Percentiles rank a stretch among this genome's conserved stretches.
Conservation (phyloP, 2,888 invertebrate species). For the Drosophila multiciliata region DNA sequence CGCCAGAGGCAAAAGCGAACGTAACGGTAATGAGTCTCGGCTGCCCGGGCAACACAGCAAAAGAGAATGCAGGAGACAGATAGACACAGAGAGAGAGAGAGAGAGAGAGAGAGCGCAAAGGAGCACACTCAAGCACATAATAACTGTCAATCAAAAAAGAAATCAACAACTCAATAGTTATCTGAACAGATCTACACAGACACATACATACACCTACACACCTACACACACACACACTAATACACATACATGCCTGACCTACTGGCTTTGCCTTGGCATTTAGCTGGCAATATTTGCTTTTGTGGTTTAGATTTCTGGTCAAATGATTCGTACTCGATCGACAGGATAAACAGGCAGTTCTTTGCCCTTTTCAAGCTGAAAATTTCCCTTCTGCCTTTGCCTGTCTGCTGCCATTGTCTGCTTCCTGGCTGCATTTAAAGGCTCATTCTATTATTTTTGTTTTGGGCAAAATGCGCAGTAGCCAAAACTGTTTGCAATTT, state of each 20-base stretch:
- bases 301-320: constrained; percentile 82
- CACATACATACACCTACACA: constrained; percentile 34
- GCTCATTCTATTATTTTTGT: constrained; percentile 43
- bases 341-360: constrained; percentile 56
- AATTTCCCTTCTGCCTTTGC: constrained; percentile 67
- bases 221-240: background rate
- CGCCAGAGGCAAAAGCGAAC: constrained; percentile 31
- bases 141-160: constrained; percentile 75
- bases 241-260: constrained; percentile 49
- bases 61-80: background rate
- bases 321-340: constrained; percentile 74
- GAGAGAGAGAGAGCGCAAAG: background rate
- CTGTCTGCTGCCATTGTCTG: constrained; percentile 45
- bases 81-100: background rate
- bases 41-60: constrained; percentile 50
- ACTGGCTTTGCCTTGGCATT: constrained; percentile 56
- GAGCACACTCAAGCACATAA: constrained; percentile 25
- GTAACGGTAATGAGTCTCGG: constrained; percentile 59
- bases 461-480: constrained; percentile 71
- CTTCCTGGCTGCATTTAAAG: constrained; percentile 62
- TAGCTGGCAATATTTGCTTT: constrained; percentile 42
- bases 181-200: constrained; percentile 30
- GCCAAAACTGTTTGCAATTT: constrained; percentile 54
- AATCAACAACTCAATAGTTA: constrained; percentile 60
- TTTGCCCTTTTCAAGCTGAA: constrained; percentile 72